Conservation (phyloP, 2,113 vertebrate genomes). For the Chloroceryle aenea region DNA sequence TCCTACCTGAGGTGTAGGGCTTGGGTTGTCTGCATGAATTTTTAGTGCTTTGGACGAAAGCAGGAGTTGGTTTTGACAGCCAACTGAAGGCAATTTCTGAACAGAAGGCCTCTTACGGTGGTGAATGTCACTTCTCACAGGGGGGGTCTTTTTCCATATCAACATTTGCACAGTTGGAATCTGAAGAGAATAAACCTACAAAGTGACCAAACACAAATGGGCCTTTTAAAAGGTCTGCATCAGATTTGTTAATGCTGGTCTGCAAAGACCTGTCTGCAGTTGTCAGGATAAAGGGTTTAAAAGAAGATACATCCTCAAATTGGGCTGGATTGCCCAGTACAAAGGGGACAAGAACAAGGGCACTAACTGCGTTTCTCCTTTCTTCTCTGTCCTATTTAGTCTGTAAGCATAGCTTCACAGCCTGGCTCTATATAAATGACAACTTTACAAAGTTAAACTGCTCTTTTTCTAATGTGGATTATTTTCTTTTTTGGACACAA, state of each 20-base stretch:
- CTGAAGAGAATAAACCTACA: constrained; percentile 3
- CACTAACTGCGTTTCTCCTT: not conserved
- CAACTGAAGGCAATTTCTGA: constrained; percentile 5
- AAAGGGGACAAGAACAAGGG: not conserved
- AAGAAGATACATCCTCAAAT: not conserved
- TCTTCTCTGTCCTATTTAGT: not conserved
- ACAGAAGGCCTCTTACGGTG: not conserved
- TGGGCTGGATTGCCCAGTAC: not conserved
- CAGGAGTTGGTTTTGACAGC: not conserved
- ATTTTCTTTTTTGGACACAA: not conserved
- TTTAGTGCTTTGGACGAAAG: not conserved
- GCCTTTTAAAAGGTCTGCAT: not conserved
- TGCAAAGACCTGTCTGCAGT: constrained; percentile 5
- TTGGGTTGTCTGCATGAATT: not conserved
- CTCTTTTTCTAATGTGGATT: not conserved
- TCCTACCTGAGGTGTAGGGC: not conserved
- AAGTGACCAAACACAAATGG: constrained; percentile 11
- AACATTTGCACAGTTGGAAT: constrained; percentile 18
- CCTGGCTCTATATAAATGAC: not conserved
- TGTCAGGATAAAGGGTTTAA: not conserved
- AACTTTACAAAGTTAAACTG: not conserved
- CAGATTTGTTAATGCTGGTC: not conserved
- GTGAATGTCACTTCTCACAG: not conserved
- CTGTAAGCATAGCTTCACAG: not conserved
- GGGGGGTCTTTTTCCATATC: not conserved